Percentiles rank a stretch among this genome's conserved stretches.
These are phyloP conservation scores for Drosophila murphyi DNA, from an alignment of 1,140 invertebrate species.

Conservation along the genomic window DNA sequence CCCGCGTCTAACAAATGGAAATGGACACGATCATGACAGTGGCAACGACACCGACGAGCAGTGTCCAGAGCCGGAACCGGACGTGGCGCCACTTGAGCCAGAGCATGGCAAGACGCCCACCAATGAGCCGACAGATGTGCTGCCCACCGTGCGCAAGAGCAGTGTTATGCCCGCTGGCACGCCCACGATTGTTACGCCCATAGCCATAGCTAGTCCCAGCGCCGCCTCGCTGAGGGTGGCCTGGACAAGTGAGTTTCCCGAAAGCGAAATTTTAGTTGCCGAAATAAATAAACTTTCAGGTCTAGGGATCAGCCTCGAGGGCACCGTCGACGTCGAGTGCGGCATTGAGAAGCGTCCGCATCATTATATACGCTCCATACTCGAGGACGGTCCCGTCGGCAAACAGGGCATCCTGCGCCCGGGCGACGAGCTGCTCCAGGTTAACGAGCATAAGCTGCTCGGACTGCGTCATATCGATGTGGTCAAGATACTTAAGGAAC, in stretches of 20 bases:
- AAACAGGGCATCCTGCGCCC: constrained; percentile 91
- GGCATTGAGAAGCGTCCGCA: constrained; percentile 93
- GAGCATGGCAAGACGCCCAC: constrained; percentile 65
- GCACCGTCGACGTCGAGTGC: constrained; percentile 94
- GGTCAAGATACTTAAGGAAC: constrained; percentile 94
- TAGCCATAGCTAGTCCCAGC: constrained; percentile 59
- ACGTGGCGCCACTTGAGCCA: constrained; percentile 3
- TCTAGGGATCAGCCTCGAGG: constrained; percentile 96
- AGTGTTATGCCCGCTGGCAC: constrained; percentile 10
- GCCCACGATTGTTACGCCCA: constrained; percentile 1
- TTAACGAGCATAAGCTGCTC: constrained; percentile 94
- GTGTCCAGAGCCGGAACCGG: constrained; percentile 64
- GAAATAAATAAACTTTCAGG: constrained; percentile 94
- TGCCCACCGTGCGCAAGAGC: constrained; percentile 11
- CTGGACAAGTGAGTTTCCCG: constrained; percentile 90
- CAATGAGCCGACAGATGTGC: constrained; percentile 41
- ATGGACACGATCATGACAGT: constrained; percentile 46
- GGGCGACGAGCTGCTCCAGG: constrained; percentile 96
- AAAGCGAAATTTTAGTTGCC: constrained; percentile 91
- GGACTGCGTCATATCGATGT: constrained; percentile 95
- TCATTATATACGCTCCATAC: constrained; percentile 94
- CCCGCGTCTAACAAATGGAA: constrained; percentile 38
- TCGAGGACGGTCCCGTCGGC: constrained; percentile 95
- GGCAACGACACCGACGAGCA: constrained; percentile 78
- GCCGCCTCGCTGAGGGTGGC: constrained; percentile 81